Evolutionary conservation across 1,140 invertebrate species (phyloP), one percentile per base, ranked within the genome.

Genomic region (Camponotus floridanus): DNA sequence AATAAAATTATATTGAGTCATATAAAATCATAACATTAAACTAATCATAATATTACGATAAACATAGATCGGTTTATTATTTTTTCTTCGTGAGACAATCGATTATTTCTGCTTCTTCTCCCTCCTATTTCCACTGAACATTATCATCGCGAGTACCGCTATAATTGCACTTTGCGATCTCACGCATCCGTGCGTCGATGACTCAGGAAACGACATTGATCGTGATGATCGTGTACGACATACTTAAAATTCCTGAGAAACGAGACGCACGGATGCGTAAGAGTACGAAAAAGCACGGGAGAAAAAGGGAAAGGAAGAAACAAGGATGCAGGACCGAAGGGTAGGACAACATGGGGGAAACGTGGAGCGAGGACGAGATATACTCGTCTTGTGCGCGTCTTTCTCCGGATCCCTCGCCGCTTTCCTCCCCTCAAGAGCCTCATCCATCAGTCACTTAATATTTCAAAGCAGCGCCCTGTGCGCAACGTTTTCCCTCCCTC

Each of bases 391-490:
- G 59, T n/a, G 65, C 70, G 55, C 62, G 68, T 81, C 67, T n/a
- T 45, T 73, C 39, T 81, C 18, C 39, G 15, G 26, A 18, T 73
- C 39, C 26, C 55, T 81, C 67, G 51, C 55, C 79, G 87, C 85
- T 85, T 85, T 78, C 88, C 88, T 76, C 88, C 81, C 91, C 93
- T 90, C 87, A 90, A 91, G 92, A 94, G 91, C 85, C 93, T 93
- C 94, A 94, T 94, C 94, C 94, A 94, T 94, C 94, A 94, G 94
- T 94, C 93, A 94, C 94, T 94, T 93, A 94, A 94, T 94, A 94
- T 94, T 94, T 94, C 92, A 94, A 93, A 94, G 92, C 89, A 91
- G 81, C 89, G 84, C 86, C 89, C 80, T 87, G 88, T 87, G 88
- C 88, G 73, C 85, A 26, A 51, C 89, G 81, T 88, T 87, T 85